A percentile compares a stretch with the other conserved stretches of the same genome.
phyloP scores from a whole-genome alignment of 2,113 vertebrate genomes.

The Acanthisitta chloris region DNA sequence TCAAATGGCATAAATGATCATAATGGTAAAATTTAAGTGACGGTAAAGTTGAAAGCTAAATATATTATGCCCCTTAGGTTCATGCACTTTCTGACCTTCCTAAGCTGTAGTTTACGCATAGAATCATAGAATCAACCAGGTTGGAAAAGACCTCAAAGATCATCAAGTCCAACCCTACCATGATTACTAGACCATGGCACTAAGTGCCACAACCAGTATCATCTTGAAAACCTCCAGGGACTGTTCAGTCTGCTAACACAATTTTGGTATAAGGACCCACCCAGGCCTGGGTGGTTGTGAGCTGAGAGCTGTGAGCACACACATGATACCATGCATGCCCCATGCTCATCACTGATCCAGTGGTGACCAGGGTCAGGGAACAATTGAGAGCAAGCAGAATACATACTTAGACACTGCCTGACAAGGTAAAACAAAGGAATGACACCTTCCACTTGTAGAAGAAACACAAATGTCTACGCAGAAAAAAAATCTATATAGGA shows the following conservation, averaged over 20 bases:
- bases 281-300: neutral
- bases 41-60: neutral
- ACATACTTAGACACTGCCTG: neutral
- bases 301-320: neutral
- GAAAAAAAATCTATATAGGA: neutral
- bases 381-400: neutral
- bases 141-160: no score
- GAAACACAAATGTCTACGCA: neutral
- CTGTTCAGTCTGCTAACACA: neutral
- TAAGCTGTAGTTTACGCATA: neutral
- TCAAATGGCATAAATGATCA: neutral
- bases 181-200: no score
- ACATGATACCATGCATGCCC: rapidly evolving
- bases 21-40: neutral
- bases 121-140: no score
- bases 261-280: neutral
- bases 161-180: no score
- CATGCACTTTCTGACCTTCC: neutral
- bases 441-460: neutral
- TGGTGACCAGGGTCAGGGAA: neutral
- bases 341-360: neutral
- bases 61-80: neutral
- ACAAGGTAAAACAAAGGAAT: neutral
- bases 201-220: no score
- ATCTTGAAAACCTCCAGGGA: no score